Evolutionary conservation across 2,888 invertebrate genomes (phyloP).

Genomic region (Tinea semifulvella): DNA sequence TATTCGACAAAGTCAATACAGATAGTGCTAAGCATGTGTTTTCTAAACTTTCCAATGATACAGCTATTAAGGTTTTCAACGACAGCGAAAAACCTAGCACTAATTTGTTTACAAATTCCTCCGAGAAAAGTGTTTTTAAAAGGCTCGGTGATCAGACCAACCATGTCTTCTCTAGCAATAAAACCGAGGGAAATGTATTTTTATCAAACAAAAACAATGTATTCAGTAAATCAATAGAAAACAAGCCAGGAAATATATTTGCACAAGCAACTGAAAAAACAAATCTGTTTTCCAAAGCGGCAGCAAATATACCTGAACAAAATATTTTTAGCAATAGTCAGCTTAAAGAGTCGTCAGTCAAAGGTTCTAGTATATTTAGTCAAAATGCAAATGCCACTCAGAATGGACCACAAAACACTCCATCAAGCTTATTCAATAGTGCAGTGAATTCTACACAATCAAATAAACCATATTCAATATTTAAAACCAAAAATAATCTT

Average conservation of each 20-base stretch:
- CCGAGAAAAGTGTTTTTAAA: conserved; percentile 12
- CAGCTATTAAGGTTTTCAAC: no score
- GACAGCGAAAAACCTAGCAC: conserved; percentile 1
- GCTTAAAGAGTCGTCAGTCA: conserved; percentile 17
- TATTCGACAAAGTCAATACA: conserved; percentile 21
- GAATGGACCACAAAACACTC: neutral
- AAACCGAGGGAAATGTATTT: conserved; percentile 14
- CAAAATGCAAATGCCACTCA: neutral
- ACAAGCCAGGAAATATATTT: conserved; percentile 23
- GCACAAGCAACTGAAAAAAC: conserved; percentile 19
- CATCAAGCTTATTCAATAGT: conserved; percentile 31
- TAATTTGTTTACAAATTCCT: conserved; percentile 21
- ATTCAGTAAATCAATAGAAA: conserved; percentile 15
- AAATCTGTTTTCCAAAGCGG: conserved; percentile 6
- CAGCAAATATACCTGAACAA: conserved; percentile 16
- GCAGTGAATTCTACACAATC: conserved; percentile 29
- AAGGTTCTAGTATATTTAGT: conserved; percentile 10
- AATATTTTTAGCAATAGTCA: conserved; percentile 39
- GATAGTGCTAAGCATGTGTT: neutral
- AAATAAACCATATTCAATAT: conserved; percentile 37
- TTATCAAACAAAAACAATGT: conserved; percentile 16
- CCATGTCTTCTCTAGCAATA: conserved; percentile 12
- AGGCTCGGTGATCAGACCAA: conserved; percentile 14
- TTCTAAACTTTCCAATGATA: neutral
- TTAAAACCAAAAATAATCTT: conserved; percentile 45